phyloP scores from a whole-genome alignment of 2,113 vertebrate species.

The Protomyctophum bolini region DNA sequence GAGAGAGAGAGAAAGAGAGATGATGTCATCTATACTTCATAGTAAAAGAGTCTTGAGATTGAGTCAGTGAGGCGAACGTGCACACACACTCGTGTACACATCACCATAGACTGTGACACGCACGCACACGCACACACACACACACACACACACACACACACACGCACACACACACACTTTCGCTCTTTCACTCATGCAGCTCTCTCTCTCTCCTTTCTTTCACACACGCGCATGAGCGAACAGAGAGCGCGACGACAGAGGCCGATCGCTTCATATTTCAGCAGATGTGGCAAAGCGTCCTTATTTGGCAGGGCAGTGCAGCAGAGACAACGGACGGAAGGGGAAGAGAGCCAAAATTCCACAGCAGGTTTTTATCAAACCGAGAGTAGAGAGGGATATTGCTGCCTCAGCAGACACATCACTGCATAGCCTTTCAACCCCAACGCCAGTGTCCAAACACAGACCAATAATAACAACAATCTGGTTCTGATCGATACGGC shows the following conservation, averaged over 20 bases:
- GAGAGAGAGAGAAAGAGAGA: constrained; percentile 17
- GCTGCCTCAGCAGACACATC: constrained; percentile 32
- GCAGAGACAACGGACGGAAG: constrained; percentile 43
- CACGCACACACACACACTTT: too few relatives aligned
- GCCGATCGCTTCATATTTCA: constrained; percentile 42
- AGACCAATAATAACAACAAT: constrained; percentile 14
- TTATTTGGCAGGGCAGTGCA: constrained; percentile 66
- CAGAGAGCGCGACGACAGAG: constrained; percentile 13
- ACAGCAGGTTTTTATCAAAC: constrained; percentile 74
- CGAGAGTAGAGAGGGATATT: constrained; percentile 28
- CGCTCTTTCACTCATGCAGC: too few relatives aligned
- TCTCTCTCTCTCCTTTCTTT: not conserved
- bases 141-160: too few relatives aligned
- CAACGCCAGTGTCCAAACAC: not conserved
- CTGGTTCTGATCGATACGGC: not conserved
- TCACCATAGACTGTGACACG: too few relatives aligned
- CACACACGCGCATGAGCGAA: not conserved
- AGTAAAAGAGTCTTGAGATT: constrained; percentile 29
- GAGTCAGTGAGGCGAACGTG: not conserved
- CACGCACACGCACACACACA: too few relatives aligned
- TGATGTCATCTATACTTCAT: constrained; percentile 63
- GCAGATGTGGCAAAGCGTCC: constrained; percentile 60
- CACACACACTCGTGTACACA: too few relatives aligned
- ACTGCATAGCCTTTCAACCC: constrained; percentile 32
- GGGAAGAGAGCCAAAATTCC: constrained; percentile 60